Evolutionary conservation across 1,140 invertebrate genomes (phyloP).

Genomic region (Dufourea novaeangliae): DNA sequence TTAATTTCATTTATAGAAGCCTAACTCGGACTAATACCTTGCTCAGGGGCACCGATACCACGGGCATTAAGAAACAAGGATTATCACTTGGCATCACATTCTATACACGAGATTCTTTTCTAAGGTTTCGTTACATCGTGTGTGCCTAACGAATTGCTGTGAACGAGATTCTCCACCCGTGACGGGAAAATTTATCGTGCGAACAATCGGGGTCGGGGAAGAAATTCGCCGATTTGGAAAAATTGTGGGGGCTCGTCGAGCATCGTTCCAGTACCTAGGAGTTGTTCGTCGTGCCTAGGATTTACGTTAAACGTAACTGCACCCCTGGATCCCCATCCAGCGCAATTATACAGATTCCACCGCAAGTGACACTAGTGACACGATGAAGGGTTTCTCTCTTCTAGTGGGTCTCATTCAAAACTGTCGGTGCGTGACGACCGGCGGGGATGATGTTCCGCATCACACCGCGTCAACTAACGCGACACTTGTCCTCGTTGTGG

Average conservation of each 20-base stretch:
- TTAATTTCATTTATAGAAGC: constrained; percentile 59
- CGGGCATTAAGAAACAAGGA: constrained; percentile 32
- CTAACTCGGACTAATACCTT: constrained; percentile 26
- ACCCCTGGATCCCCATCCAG: neutral
- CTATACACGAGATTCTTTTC: constrained; percentile 3
- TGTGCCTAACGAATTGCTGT: neutral
- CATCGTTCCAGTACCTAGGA: neutral
- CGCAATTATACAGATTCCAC: constrained; percentile 1
- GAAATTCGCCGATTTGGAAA: neutral
- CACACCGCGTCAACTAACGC: too few species aligned
- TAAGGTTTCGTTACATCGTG: constrained; percentile 33
- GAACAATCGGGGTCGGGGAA: too few species aligned
- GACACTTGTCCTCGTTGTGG: neutral
- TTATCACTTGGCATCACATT: constrained; percentile 19
- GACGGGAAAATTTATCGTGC: neutral
- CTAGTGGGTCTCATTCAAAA: constrained; percentile 45
- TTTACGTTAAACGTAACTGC: constrained; percentile 3
- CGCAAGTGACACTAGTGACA: constrained; percentile 49
- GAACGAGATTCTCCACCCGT: neutral
- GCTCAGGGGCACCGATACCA: constrained; percentile 30
- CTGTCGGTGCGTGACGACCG: neutral
- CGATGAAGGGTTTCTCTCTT: constrained; percentile 40
- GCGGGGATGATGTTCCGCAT: constrained; percentile 27
- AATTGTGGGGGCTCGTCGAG: neutral
- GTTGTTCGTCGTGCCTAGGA: neutral